A percentile compares a stretch with the other conserved stretches of the same genome.
These are phyloP conservation scores for Urophycis tenuis DNA, from an alignment of 2,797 vertebrate genomes.

Conservation along the genomic window DNA sequence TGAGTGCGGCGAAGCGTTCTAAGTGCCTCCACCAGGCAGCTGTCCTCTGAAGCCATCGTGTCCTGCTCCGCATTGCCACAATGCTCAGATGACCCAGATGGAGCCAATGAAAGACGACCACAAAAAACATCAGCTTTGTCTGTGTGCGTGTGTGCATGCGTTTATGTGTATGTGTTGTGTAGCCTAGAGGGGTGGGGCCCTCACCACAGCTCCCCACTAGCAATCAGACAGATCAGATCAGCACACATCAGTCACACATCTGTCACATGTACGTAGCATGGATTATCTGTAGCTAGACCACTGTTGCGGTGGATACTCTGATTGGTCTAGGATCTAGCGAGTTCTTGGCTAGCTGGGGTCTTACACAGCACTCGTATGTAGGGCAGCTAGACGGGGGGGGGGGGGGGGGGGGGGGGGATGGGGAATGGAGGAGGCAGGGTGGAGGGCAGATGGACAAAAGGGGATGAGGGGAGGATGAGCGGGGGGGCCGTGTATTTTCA, in stretches of 20 bases:
- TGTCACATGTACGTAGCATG: neutral
- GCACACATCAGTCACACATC: neutral
- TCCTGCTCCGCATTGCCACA: neutral
- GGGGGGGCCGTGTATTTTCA: neutral
- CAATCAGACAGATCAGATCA: neutral
- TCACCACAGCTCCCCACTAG: neutral
- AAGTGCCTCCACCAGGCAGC: neutral
- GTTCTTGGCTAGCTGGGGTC: conserved; percentile 25
- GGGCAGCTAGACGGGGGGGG: conserved; percentile 35
- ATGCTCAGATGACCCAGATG: neutral
- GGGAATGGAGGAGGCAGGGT: neutral
- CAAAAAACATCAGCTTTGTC: neutral
- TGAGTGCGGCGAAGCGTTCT: neutral
- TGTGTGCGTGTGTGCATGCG: neutral
- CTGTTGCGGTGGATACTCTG: neutral
- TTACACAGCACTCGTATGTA: conserved; percentile 46
- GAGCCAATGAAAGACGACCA: neutral
- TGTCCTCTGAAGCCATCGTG: neutral
- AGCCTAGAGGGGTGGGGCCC: neutral
- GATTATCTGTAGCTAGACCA: neutral
- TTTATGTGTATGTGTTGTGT: neutral
- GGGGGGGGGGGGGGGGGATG: neutral
- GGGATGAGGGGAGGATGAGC: neutral
- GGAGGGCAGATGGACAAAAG: neutral
- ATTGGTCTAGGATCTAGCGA: neutral